These are phyloP conservation scores for Periophthalmus magnuspinnatus DNA, from an alignment of 2,797 vertebrate species.

Conservation along the genomic window DNA sequence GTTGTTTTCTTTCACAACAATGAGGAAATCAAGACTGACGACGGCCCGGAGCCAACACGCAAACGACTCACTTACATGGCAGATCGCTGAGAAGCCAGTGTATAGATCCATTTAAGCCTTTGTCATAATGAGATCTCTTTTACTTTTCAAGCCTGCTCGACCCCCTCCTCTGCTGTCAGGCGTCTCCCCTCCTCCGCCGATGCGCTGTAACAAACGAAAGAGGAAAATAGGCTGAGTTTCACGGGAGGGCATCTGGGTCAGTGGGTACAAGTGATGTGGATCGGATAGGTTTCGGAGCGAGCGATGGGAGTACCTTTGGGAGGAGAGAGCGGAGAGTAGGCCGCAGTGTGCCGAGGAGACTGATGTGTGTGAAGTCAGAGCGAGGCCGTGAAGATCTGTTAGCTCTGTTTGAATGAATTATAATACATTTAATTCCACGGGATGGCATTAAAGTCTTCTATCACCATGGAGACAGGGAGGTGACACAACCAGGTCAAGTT, in stretches of 20 bases:
- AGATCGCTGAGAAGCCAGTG: constrained; percentile 46
- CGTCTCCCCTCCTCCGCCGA: constrained; percentile 12
- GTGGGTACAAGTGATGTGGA: constrained; percentile 2
- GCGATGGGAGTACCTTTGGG: not conserved
- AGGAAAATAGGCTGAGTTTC: constrained; percentile 3
- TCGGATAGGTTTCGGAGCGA: not conserved
- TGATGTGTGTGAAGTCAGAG: not conserved
- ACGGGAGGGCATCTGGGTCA: not conserved
- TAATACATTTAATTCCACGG: not conserved
- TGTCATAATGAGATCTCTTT: constrained; percentile 31
- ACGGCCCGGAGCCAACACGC: constrained; percentile 16
- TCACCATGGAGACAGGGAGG: no score
- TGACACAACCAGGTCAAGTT: no score
- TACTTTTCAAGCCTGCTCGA: constrained; percentile 10
- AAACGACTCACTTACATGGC: constrained; percentile 30
- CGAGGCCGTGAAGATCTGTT: not conserved
- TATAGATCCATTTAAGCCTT: constrained; percentile 40
- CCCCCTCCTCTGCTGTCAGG: constrained; percentile 21
- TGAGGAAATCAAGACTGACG: constrained; percentile 9
- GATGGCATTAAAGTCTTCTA: not conserved
- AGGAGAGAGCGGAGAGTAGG: not conserved
- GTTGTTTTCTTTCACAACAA: constrained; percentile 16
- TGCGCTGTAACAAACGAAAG: constrained; percentile 8
- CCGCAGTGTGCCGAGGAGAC: not conserved
- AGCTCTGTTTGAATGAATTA: not conserved